phyloP scores from a whole-genome alignment of 2,888 invertebrate genomes.

The Chaitophorus viminalis region DNA sequence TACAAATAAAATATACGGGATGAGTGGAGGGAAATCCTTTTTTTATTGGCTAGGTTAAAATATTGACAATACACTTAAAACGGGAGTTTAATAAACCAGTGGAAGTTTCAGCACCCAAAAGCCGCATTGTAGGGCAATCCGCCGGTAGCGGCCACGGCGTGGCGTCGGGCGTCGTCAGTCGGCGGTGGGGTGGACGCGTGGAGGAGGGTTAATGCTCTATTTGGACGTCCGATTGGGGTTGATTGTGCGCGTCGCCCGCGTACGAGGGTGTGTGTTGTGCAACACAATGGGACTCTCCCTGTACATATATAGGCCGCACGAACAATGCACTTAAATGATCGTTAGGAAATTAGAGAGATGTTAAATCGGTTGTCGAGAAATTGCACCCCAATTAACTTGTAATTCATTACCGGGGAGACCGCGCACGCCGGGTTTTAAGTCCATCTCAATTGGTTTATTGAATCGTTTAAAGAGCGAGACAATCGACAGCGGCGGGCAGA shows the following conservation, averaged over 20 bases:
- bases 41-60: slow-evolving; percentile 62
- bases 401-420: slow-evolving; percentile 67
- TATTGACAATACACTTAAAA: slow-evolving; percentile 61
- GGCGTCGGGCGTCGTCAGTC: not conserved
- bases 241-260: slow-evolving; percentile 64
- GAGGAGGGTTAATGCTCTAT: slow-evolving; percentile 65
- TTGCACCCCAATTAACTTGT: slow-evolving; percentile 72
- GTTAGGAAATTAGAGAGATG: slow-evolving; percentile 65
- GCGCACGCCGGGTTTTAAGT: slow-evolving; percentile 56
- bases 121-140: slow-evolving; percentile 38
- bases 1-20: not conserved
- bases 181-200: slow-evolving; percentile 58
- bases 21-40: slow-evolving; percentile 25
- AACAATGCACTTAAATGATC: slow-evolving; percentile 66
- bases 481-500: slow-evolving; percentile 17
- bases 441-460: slow-evolving; percentile 62
- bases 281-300: slow-evolving; percentile 62
- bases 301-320: slow-evolving; percentile 65
- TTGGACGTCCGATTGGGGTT: slow-evolving; percentile 65
- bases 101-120: slow-evolving; percentile 59
- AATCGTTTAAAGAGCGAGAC: slow-evolving; percentile 58
- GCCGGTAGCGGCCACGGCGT: not conserved
- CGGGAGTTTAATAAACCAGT: slow-evolving; percentile 61
- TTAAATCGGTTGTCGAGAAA: slow-evolving; percentile 68
- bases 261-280: slow-evolving; percentile 64